Evolutionary conservation across 2,113 vertebrate species (phyloP), one percentile per base, ranked within the genome.

Genomic region (Mellivora capensis): DNA sequence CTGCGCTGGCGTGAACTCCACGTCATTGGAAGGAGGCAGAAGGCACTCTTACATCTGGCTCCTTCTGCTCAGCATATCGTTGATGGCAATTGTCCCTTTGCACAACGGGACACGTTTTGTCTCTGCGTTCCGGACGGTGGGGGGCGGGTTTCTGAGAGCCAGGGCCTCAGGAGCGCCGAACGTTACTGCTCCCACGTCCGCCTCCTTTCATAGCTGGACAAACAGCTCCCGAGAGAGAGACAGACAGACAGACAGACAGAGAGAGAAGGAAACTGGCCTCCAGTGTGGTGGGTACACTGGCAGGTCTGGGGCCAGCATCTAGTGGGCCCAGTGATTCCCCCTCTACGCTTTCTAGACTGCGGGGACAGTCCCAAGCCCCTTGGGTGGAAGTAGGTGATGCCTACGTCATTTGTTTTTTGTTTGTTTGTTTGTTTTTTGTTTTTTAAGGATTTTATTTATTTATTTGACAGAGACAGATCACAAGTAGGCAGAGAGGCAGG

Each of bases 41-140:
- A 9, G 13, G n/a, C 29, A 1, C 37, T 57, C 64, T 44, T 14
- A n/a, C 0, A 62, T 27, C 17, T 21, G 34, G 57, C 39, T 21
- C 23, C 44, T 61, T 44, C 31, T 12, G 52, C 69, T 25, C 72
- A 23, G 39, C 21, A 4, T 71, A 34, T 14, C 7, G 59, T n/a
- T 0, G 10, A 15, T 76, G 69, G 34, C 20, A 15, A 15, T 27
- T 7, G 59, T 14, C 25, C 74, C 18, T 39, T 15, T 29, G 77
- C 64, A 3, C 47, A 5, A 21, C 18, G 10, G 47, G 76, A 12
- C 69, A 14, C 14, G 1, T n/a, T 12, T 4, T 23, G 54, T 74
- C 20, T 57, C 31, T 11, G 23, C 20, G 3, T 13, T 12, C 37
- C 2, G 2, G 2, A 7, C 6, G 15, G 64, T 39, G 4, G 20